Evolutionary conservation across 2,797 vertebrate species (phyloP).

Genomic region (Adelosebastes latens): DNA sequence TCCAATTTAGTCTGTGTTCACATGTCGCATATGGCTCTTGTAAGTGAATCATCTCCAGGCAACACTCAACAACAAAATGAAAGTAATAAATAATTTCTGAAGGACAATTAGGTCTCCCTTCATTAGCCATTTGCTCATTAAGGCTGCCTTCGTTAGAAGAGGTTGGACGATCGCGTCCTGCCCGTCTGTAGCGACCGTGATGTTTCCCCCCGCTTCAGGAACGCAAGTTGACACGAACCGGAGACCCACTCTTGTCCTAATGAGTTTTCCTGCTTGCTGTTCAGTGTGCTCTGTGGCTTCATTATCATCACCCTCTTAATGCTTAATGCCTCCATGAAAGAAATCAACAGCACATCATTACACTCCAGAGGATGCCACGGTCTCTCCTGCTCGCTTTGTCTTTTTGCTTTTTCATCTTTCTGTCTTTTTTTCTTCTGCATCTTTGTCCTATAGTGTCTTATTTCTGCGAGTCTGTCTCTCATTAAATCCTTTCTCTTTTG

Average conservation of each 20-base stretch:
- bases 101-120: slow-evolving; percentile 70
- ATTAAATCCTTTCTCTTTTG: slow-evolving; percentile 16
- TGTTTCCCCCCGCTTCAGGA: slow-evolving; percentile 5
- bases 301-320: slow-evolving; percentile 71
- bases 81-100: slow-evolving; percentile 68
- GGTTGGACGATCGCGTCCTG: slow-evolving; percentile 55
- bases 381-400: slow-evolving; percentile 6
- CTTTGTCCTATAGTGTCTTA: slow-evolving; percentile 3
- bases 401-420: slow-evolving; percentile 11
- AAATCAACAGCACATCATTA: slow-evolving; percentile 74
- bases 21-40: slow-evolving; percentile 16
- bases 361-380: slow-evolving; percentile 36
- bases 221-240: slow-evolving; percentile 23
- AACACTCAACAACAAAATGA: slow-evolving; percentile 57
- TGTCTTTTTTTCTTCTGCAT: not conserved
- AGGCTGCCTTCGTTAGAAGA: slow-evolving; percentile 66
- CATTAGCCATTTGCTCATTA: slow-evolving; percentile 76
- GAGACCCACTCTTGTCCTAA: slow-evolving; percentile 58
- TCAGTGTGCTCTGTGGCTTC: slow-evolving; percentile 56
- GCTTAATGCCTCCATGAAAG: slow-evolving; percentile 61
- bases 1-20: slow-evolving; percentile 41
- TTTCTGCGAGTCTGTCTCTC: slow-evolving; percentile 17
- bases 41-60: slow-evolving; percentile 64
- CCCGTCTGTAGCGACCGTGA: slow-evolving; percentile 19
- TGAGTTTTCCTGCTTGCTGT: slow-evolving; percentile 62